Evolutionary conservation across 2,113 vertebrate species (phyloP), one percentile per base, ranked within the genome.

Genomic region (Arothron firmamentum): DNA sequence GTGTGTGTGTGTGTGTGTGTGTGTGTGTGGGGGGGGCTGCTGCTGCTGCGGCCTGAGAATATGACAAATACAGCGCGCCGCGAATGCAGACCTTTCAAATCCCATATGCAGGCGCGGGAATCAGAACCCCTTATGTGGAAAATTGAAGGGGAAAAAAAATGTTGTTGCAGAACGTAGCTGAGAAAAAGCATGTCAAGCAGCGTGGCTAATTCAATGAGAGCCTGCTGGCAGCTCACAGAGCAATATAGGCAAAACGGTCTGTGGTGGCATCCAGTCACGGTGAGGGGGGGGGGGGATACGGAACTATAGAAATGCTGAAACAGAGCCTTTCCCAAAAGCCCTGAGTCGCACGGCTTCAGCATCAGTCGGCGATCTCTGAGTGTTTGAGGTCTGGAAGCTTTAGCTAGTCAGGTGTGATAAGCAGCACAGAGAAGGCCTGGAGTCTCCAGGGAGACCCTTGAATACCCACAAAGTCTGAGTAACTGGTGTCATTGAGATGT

Each of bases 401-500:
- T 85, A 75, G 55, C 52, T 69, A 76, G 67, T 83, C 84, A 87
- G 86, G 84, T 84, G 77, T 77, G 82, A 88, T 90, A 84, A 88
- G 80, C 50, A 74, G 56, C 55, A 69, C 56, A 82, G 59, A 67
- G 70, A 62, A 75, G 68, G 59, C 52, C 10, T 2, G 18, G 65
- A 73, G 55, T 80, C 87, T 80, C 79, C 47, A 12, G 77, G 76
- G 87, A 75, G 49, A 69, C 62, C 71, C 66, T 52, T 78, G 70
- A 82, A 84, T 70, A 77, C 70, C 72, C 76, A 80, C 78, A 85
- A 83, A 81, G 74, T 70, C 77, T 78, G 69, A 55, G 85, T 90
- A 89, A 90, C 87, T 79, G 84, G 85, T 90, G 87, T 90, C 88
- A 89, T 84, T 86, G 84, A 88, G 81, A 88, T 80, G 65, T 80